Base-by-base conservation (phyloP, 2,888 invertebrate genomes). In the Nipponacmea schrenckii region DNA sequence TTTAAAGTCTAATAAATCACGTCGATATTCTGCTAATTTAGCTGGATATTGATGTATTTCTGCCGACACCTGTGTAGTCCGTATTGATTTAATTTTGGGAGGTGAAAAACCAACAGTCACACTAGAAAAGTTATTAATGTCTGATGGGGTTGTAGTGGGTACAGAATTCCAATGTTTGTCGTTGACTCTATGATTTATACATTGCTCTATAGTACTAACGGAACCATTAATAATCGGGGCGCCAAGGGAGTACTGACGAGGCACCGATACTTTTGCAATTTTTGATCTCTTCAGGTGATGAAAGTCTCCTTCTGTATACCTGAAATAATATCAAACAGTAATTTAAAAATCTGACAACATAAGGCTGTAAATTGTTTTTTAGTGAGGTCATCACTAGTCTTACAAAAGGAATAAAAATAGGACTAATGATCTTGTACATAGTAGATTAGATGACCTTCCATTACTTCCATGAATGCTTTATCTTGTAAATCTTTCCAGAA, bases 291-390 rank as follows among this genome's bases (percentile, higher is more conserved):
- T 85, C 67, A 87, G 72, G 68, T 85, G 81, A 68, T 86, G 85
- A 72, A 82, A 87, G 71, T 87, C 86, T 0, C 86, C 85, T 24
- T 85, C 85, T 17, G 85, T 85, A 71, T 85, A 86, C 73, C 86
- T 86, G 76, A 1, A 73, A 64, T 45, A 50, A 50, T 62, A 63
- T 15, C 39, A 27, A 26, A 17, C 31, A 56, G 17, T 15, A 56
- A 26, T 31, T 20, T 45, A 24, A 50, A 67, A 12, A 65, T 17
- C 0, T 46, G 0, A 27, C 5, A 15, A 17, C 24, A 45, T 4
- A 24, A 69, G 4, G 8, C 44, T 39, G 48, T n/a, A 12, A 56
- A 65, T 1, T 70, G 44, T n/a, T 24, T 56, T 27, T 65, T 50
- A 31, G 17, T n/a, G 39, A 39, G 14, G 48, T 46, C 12, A 50